A percentile compares a stretch with the other conserved stretches of the same genome.
phyloP scores from a whole-genome alignment of 2,888 invertebrate species.

The Melinaea menophilus region DNA sequence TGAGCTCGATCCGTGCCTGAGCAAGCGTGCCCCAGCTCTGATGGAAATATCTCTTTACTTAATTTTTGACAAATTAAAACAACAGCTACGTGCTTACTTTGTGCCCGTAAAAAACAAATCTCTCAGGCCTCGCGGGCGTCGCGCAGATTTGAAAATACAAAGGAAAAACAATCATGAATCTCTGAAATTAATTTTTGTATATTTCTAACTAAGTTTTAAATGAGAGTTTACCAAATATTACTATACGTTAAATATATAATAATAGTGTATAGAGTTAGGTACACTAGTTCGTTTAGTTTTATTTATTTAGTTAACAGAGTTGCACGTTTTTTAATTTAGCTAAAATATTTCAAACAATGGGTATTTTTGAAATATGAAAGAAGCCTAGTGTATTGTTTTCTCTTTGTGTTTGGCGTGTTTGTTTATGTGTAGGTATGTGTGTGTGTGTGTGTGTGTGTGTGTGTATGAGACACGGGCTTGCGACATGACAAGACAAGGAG shows the following conservation, averaged over 20 bases:
- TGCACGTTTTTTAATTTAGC: too few relatives aligned
- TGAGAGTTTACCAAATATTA: too few relatives aligned
- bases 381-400: constrained; percentile 10
- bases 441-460: background rate
- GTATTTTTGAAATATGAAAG: background rate
- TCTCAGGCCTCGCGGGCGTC: constrained; percentile 21
- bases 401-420: background rate
- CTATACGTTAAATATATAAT: too few relatives aligned
- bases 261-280: too few relatives aligned
- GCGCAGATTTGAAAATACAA: constrained; percentile 10
- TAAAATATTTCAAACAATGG: too few relatives aligned
- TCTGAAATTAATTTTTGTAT: too few relatives aligned
- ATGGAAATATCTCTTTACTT: constrained; percentile 31
- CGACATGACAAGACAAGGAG: constrained; percentile 13
- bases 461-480: constrained; percentile 10
- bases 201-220: too few relatives aligned
- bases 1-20: constrained; percentile 43
- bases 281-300: too few relatives aligned
- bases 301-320: too few relatives aligned
- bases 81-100: constrained; percentile 24
- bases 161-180: too few relatives aligned
- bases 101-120: constrained; percentile 25
- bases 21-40: constrained; percentile 41
- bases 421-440: too few relatives aligned
- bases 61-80: constrained; percentile 37